Evolutionary conservation across 2,797 vertebrate species (phyloP).

Genomic region (Pygocentrus nattereri): DNA sequence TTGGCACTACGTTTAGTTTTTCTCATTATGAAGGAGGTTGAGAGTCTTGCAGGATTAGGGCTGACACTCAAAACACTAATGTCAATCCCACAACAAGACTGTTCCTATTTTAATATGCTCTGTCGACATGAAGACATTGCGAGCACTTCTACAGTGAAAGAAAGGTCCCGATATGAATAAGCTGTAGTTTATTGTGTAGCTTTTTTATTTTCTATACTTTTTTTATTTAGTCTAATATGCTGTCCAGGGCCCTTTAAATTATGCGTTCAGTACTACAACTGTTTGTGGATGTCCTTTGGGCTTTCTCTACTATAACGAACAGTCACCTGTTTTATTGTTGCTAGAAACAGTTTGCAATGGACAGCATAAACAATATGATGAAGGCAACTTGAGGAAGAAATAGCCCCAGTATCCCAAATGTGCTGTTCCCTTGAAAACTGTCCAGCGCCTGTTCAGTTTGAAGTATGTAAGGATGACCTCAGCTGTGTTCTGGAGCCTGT

Average conservation of each 20-base stretch:
- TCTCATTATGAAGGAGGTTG: background rate
- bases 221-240: conserved; percentile 47
- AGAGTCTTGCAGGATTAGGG: conserved; percentile 1
- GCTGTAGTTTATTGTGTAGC: conserved; percentile 65
- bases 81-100: background rate
- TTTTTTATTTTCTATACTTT: background rate
- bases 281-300: background rate
- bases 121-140: conserved; percentile 61
- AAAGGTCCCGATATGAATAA: conserved; percentile 68
- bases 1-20: background rate
- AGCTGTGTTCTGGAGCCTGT: conserved; percentile 39
- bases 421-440: background rate
- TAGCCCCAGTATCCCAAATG: background rate
- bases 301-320: background rate
- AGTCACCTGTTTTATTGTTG: background rate
- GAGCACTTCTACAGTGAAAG: conserved; percentile 73
- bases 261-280: conserved; percentile 29
- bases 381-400: conserved; percentile 34
- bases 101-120: conserved; percentile 30
- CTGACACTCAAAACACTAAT: conserved; percentile 16
- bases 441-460: background rate
- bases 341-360: conserved; percentile 1
- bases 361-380: conserved; percentile 14
- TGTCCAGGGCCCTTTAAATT: conserved; percentile 25
- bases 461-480: conserved; percentile 36